Base-by-base conservation (phyloP, 2,113 vertebrate species). In the Megaceryle torquata region DNA sequence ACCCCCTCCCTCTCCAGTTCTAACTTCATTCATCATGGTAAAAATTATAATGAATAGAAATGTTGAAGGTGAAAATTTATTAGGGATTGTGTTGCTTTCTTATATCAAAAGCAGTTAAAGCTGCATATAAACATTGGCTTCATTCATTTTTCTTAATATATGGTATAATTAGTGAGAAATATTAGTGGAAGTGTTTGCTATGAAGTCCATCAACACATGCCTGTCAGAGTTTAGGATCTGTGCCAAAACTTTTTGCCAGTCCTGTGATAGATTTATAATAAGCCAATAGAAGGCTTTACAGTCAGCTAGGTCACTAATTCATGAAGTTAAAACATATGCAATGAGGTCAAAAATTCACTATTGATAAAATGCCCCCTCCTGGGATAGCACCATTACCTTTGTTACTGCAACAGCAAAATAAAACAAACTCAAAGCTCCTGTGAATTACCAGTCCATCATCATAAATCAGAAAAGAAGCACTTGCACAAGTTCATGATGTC, bases 1-100 rank as follows among this genome's bases (percentile, higher is more conserved):
- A 89, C 94, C 78, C 95, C 96, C 94, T 92, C 93, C 93, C 67
- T 95, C 56, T 89, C 75, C 81, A 71, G 59, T 72, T 94, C 91
- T 86, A 94, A 94, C 96, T 96, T 96, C 96, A 97, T 96, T 97
- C 95, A 96, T 96, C 96, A 94, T 93, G 90, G 82, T 60, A 94
- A 96, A 96, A 96, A 94, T 91, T 72, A 94, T 95, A 86, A 97
- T 97, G 93, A 97, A 97, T 95, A 97, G 76, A 95, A 95, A 96
- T 91, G 74, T 87, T 97, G 95, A 97, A 95, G 89, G 95, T 96
- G 95, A 95, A 95, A 97, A 97, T 95, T 95, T 96, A 95, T 93
- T 95, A 90, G 61, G 65, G 88, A 95, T 93, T 95, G 84, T 94
- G 96, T 92, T 95, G 74, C 83, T 95, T 95, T 96, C 93, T 91